Evolutionary conservation across 2,888 invertebrate genomes (phyloP).

Genomic region (Galerucella pusilla): DNA sequence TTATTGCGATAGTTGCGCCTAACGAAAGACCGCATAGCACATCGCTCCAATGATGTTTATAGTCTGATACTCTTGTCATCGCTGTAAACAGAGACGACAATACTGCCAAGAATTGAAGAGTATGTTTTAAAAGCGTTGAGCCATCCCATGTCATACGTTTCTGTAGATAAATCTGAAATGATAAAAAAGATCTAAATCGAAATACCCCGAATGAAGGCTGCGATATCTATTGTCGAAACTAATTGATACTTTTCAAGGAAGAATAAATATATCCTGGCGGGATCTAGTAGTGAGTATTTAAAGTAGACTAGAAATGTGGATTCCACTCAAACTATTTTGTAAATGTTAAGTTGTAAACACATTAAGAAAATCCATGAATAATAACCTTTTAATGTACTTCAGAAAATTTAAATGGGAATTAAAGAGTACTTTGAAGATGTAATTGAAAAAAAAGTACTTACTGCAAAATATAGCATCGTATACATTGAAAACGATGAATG

Average conservation of each 20-base stretch:
- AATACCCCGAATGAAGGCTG: too few relatives aligned
- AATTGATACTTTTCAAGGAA: too few relatives aligned
- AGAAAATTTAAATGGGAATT: slow-evolving; percentile 23
- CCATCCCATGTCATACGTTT: slow-evolving; percentile 84
- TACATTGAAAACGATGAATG: slow-evolving; percentile 92
- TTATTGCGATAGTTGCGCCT: slow-evolving; percentile 75
- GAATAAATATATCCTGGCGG: too few relatives aligned
- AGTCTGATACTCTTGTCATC: slow-evolving; percentile 92
- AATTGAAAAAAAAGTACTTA: slow-evolving; percentile 67
- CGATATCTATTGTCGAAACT: too few relatives aligned
- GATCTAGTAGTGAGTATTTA: too few relatives aligned
- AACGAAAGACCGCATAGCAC: slow-evolving; percentile 85
- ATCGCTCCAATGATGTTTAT: slow-evolving; percentile 99
- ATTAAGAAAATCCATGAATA: slow-evolving; percentile 1
- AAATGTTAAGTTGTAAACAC: background rate
- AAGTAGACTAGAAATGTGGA: background rate
- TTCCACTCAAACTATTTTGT: background rate
- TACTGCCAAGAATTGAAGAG: slow-evolving; percentile 85
- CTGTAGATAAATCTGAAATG: slow-evolving; percentile 84
- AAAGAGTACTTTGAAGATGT: slow-evolving; percentile 4
- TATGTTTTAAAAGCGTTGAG: slow-evolving; percentile 83
- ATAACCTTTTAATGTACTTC: slow-evolving; percentile 20
- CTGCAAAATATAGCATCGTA: slow-evolving; percentile 86
- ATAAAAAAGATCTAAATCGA: slow-evolving; percentile 13
- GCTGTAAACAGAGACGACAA: slow-evolving; percentile 87